These are phyloP conservation scores for Eupithecia subumbrata DNA, from an alignment of 2,888 invertebrate genomes.

Conservation along the genomic window DNA sequence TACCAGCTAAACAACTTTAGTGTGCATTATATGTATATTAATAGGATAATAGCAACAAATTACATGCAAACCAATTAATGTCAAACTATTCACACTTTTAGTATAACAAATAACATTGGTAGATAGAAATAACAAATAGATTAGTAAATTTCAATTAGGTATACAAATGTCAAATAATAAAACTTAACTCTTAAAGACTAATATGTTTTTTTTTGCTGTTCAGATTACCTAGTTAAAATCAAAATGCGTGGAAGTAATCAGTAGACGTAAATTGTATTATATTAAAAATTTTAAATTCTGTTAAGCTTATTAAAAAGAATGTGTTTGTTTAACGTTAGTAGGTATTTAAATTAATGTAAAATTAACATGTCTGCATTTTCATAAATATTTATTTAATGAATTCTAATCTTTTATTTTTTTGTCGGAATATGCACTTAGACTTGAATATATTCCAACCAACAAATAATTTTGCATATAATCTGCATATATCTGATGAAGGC, in stretches of 20 bases:
- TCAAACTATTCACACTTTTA: too few species aligned
- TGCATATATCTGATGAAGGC: background rate
- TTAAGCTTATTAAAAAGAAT: background rate
- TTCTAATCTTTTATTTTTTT: background rate
- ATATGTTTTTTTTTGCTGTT: background rate
- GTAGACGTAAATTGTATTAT: background rate
- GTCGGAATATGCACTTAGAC: background rate
- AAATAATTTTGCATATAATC: conserved; percentile 12
- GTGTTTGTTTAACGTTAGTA: background rate
- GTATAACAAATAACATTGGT: too few species aligned
- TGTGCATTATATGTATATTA: too few species aligned
- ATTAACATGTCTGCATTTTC: background rate
- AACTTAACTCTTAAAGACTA: background rate
- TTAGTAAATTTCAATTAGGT: too few species aligned
- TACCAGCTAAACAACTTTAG: too few species aligned
- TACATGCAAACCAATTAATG: too few species aligned
- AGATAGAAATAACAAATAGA: too few species aligned
- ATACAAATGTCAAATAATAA: too few species aligned
- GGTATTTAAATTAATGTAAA: background rate
- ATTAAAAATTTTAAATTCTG: background rate
- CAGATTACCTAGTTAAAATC: background rate
- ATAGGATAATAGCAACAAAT: too few species aligned
- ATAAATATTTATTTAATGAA: background rate
- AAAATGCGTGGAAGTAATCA: background rate
- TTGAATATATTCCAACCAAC: conserved; percentile 1